phyloP scores from a whole-genome alignment of 2,113 vertebrate species.

The Salminus brasiliensis region DNA sequence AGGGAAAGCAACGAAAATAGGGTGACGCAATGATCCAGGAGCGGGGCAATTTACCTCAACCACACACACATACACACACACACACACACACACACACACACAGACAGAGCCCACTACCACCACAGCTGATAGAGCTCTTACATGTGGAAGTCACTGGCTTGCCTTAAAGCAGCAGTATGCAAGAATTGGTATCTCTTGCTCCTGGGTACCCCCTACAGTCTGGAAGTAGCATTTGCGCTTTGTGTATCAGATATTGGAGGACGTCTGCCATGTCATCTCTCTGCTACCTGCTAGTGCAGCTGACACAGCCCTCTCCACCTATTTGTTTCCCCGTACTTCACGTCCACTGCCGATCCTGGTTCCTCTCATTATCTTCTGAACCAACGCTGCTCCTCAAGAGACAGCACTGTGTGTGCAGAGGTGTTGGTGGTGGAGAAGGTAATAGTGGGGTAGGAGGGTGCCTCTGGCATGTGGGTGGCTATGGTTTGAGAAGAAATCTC shows the following conservation, averaged over 20 bases:
- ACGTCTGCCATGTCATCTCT: conserved; percentile 10
- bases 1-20: conserved; percentile 54
- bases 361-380: conserved; percentile 50
- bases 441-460: not conserved
- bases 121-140: conserved; percentile 5
- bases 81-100: conserved; percentile 20
- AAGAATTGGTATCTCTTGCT: too few species aligned
- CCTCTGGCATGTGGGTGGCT: conserved; percentile 35
- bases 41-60: conserved; percentile 51
- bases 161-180: not conserved
- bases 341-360: conserved; percentile 33
- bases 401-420: not conserved
- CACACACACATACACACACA: conserved; percentile 20
- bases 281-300: conserved; percentile 19
- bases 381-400: conserved; percentile 36
- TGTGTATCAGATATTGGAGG: conserved; percentile 21
- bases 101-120: conserved; percentile 1
- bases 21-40: conserved; percentile 70
- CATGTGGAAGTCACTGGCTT: conserved; percentile 11
- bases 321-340: conserved; percentile 15
- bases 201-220: too few species aligned
- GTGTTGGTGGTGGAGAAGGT: too few species aligned
- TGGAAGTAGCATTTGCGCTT: too few species aligned
- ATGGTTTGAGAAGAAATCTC: conserved; percentile 25
- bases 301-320: conserved; percentile 41